Conservation (phyloP, 30 jellyfish, hydroid and myxozoan genomes). For the Cassiopea xamachana region DNA sequence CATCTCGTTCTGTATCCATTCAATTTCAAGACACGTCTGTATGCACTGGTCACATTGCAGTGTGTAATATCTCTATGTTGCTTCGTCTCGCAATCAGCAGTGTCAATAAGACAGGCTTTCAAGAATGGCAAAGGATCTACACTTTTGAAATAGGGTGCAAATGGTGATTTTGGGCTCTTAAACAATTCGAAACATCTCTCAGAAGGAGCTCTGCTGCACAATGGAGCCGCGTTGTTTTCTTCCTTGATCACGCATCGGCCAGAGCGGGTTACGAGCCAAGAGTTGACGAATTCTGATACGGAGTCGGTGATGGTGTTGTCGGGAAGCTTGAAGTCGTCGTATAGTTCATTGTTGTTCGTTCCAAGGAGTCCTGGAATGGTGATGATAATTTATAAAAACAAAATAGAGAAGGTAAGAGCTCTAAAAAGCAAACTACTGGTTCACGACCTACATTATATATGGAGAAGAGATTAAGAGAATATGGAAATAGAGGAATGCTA, state of each 20-base stretch:
- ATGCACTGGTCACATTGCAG: slow-evolving; percentile 93
- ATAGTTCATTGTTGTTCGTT: slow-evolving; percentile 90
- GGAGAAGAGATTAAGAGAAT: too few species aligned
- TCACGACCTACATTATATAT: too few species aligned
- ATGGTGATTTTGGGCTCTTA: slow-evolving; percentile 56
- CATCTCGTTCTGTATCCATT: slow-evolving; percentile 16
- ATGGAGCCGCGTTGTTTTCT: slow-evolving; percentile 66
- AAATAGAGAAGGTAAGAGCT: too few species aligned
- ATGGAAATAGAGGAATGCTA: too few species aligned
- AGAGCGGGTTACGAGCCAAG: slow-evolving; percentile 90
- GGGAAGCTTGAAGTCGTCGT: slow-evolving; percentile 91
- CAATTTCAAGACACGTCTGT: slow-evolving; percentile 63
- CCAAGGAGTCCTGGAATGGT: slow-evolving; percentile 86
- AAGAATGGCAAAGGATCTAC: slow-evolving; percentile 94
- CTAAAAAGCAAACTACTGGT: too few species aligned
- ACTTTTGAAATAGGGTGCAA: slow-evolving; percentile 55
- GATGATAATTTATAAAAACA: too few species aligned
- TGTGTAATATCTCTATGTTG: slow-evolving; percentile 51
- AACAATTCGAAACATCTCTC: slow-evolving; percentile 80
- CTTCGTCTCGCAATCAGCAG: slow-evolving; percentile 79
- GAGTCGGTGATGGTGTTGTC: slow-evolving; percentile 80
- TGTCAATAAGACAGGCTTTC: slow-evolving; percentile 91
- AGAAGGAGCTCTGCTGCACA: slow-evolving; percentile 91
- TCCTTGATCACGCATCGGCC: slow-evolving; percentile 72
- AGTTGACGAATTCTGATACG: slow-evolving; percentile 80